Evolutionary conservation across 2,797 vertebrate genomes (phyloP), one percentile per base, ranked within the genome.

Genomic region (Ambastaia sidthimunki): DNA sequence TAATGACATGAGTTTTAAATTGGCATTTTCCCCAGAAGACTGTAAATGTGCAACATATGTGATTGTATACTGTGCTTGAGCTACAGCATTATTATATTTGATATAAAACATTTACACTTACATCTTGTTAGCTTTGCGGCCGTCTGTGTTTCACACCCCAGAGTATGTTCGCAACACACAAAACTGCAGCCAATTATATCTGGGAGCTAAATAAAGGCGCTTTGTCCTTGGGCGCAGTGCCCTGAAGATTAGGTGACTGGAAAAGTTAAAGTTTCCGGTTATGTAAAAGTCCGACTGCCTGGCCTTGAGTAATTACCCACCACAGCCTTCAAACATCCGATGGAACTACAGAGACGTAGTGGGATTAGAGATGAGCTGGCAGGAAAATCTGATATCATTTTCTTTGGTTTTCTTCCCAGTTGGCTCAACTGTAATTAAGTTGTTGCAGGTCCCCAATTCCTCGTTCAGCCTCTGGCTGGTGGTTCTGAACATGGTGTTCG

Each of bases 251-350:
- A 67, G 54, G 21, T 67, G 10, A 67, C 78, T 83, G 82, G 57
- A 71, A 82, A 71, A 82, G 85, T 86, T 89, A 86, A 84, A 78
- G 71, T 84, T 84, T 90, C 85, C 89, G 62, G 80, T 85, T 83
- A 74, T 25, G 68, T 73, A 28, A 62, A 80, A 65, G 3, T 31
- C 54, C 48, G 52, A 67, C 54, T 80, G n/a, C 23, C 73, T 21
- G 19, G 59, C 63, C 28, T 25, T 65, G 78, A 72, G 71, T 81
- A 57, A 81, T 81, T 74, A 74, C 34, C 62, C 57, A 31, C 28
- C 10, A 37, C 47, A 65, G 66, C 52, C 15, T 54, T 48, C 31
- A 37, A 54, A 34, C 47, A 59, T 79, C 44, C 63, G n/a, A 5
- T 73, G 68, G 52, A 73, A 54, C 55, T 31, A 48, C 31, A 28